Evolutionary conservation across 1,140 invertebrate species (phyloP).

Genomic region (Prorops nasuta): DNA sequence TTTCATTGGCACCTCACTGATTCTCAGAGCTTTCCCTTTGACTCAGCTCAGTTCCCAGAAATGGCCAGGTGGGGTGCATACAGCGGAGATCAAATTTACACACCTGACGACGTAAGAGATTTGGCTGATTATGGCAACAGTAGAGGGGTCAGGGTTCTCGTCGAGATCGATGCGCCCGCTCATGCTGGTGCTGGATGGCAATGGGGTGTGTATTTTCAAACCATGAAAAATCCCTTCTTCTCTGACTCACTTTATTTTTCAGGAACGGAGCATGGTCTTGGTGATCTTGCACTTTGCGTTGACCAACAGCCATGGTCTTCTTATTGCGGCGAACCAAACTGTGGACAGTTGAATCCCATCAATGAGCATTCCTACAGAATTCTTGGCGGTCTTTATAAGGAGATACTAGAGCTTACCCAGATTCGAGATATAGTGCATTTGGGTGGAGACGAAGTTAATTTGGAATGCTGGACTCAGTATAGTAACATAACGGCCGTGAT

Average conservation of each 20-base stretch:
- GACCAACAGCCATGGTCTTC: constrained; percentile 72
- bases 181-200: constrained; percentile 83
- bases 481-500: constrained; percentile 49
- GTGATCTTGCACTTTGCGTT: constrained; percentile 71
- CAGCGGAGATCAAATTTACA: constrained; percentile 68
- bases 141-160: constrained; percentile 72
- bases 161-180: constrained; percentile 83
- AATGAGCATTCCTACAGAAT: constrained; percentile 73
- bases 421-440: constrained; percentile 71
- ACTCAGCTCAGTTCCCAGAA: constrained; percentile 70
- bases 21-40: constrained; percentile 81
- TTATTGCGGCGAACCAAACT: constrained; percentile 80
- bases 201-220: constrained; percentile 63
- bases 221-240: too few species aligned
- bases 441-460: constrained; percentile 81
- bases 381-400: constrained; percentile 65
- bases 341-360: constrained; percentile 80
- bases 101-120: constrained; percentile 66
- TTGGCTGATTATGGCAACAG: constrained; percentile 70
- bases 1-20: constrained; percentile 87
- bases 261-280: constrained; percentile 62
- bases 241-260: too few species aligned
- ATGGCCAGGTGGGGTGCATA: constrained; percentile 75
- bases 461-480: constrained; percentile 72
- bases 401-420: constrained; percentile 47